Base-by-base conservation (phyloP, 1,140 invertebrate genomes). In the Brachionus manjavacas region DNA sequence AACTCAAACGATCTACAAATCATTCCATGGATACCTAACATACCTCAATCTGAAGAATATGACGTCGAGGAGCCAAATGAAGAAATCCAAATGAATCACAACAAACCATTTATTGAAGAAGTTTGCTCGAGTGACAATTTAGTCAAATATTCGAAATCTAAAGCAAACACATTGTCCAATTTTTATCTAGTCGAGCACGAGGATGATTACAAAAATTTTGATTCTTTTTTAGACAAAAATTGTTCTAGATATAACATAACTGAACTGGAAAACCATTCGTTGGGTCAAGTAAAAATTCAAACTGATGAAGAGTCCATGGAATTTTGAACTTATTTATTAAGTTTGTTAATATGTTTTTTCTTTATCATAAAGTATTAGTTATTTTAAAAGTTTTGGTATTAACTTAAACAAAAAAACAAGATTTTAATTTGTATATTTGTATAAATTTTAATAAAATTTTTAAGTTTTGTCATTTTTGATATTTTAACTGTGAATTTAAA, bases 161-260 rank as follows among this genome's bases (percentile, higher is more conserved):
- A n/a, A 35, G 12, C 35, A 72, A 72, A 72, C 3, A 7, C 31
- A 3, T 39, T 72, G 11, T 20, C 68, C 6, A 72, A 72, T 72
- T 72, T 72, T 72, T 72, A 72, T 72, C 68, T 72, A 39, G 68
- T 72, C 35, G 68, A 72, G 35, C 68, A 72, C 16, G 68, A 72
- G 3, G 68, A 72, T n/a, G 68, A 72, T 41, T 39, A 20, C 39
- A 72, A 72, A 72, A 41, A 41, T 20, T 39, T 16, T 20, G 68
- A 72, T 72, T 20, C 8, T 46, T 14, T 12, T 35, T 31, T 16
- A 16, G 31, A 39, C 12, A 31, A 35, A 68, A 68, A 68, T n/a
- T 31, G 11, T 1, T 72, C 68, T 41, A 39, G 39, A 16, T 72
- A 39, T 16, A 72, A 41, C 20, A 72, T 72, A 39, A 72, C 16